Conservation (phyloP, 1,140 invertebrate species). For the Caenorhabditis brenneri region DNA sequence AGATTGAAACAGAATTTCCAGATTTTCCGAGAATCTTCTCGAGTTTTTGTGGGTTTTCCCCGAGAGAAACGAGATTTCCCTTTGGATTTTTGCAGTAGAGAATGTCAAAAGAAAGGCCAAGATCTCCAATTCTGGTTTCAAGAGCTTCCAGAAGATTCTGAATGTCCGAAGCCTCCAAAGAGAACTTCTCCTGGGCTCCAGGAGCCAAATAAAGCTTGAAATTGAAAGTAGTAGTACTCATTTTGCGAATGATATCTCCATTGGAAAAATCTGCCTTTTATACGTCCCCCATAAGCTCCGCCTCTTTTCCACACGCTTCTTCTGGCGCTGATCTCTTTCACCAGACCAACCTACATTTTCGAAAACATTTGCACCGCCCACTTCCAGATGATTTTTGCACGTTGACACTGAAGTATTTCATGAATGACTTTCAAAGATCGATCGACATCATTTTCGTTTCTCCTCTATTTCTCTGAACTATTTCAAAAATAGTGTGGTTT, state of each 20-base stretch:
- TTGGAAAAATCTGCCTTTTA: neutral
- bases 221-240: neutral
- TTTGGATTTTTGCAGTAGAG: neutral
- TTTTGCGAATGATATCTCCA: constrained; percentile 3
- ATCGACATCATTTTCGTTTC: too few relatives aligned
- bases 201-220: constrained; percentile 30
- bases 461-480: too few relatives aligned
- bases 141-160: neutral
- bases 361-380: neutral
- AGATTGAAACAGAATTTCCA: neutral
- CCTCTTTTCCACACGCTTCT: neutral
- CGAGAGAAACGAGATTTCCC: constrained; percentile 3
- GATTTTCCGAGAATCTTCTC: neutral
- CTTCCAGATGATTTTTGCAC: neutral
- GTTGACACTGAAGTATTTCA: neutral
- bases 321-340: constrained; percentile 2
- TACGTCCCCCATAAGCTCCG: neutral
- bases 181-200: neutral
- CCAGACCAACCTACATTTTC: too few relatives aligned
- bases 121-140: neutral
- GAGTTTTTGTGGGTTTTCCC: neutral
- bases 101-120: neutral
- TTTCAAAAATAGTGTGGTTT: too few relatives aligned
- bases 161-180: neutral
- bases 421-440: too few relatives aligned